These are phyloP conservation scores for Pitta sordida DNA, from an alignment of 2,113 vertebrate species.

Conservation along the genomic window DNA sequence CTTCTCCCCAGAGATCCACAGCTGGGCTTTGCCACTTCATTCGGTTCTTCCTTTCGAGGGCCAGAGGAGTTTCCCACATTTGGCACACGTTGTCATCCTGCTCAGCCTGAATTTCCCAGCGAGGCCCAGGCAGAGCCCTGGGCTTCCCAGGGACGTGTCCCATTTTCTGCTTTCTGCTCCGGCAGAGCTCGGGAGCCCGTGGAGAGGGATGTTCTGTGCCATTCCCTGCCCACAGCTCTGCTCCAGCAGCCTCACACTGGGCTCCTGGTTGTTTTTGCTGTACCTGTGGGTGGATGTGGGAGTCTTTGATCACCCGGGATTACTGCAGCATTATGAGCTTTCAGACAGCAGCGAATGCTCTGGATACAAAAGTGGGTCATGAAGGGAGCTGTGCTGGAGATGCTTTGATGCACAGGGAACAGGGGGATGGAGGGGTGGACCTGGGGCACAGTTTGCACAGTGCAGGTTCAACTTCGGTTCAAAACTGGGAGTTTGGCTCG, in stretches of 20 bases:
- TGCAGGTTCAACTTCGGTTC: rapidly evolving
- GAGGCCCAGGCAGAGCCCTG: rapidly evolving
- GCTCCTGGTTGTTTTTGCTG: neutral
- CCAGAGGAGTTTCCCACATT: rapidly evolving
- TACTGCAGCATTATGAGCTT: neutral
- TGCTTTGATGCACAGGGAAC: neutral
- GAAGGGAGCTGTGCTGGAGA: neutral
- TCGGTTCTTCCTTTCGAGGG: rapidly evolving
- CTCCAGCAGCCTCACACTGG: neutral
- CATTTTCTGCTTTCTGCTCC: neutral
- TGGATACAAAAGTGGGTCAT: neutral
- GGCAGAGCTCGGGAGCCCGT: neutral
- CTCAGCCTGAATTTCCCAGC: neutral
- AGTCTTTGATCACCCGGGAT: neutral
- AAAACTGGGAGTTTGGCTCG: neutral
- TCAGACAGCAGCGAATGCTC: neutral
- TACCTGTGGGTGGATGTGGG: neutral
- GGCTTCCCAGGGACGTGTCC: neutral
- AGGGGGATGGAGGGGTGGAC: neutral
- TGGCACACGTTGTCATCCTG: neutral
- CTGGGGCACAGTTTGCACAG: rapidly evolving
- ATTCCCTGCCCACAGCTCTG: neutral
- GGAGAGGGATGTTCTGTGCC: neutral
- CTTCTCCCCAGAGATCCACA: rapidly evolving
- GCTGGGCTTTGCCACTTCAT: rapidly evolving